Conservation (phyloP, 2,888 invertebrate species). For the Heteropelma amictum region DNA sequence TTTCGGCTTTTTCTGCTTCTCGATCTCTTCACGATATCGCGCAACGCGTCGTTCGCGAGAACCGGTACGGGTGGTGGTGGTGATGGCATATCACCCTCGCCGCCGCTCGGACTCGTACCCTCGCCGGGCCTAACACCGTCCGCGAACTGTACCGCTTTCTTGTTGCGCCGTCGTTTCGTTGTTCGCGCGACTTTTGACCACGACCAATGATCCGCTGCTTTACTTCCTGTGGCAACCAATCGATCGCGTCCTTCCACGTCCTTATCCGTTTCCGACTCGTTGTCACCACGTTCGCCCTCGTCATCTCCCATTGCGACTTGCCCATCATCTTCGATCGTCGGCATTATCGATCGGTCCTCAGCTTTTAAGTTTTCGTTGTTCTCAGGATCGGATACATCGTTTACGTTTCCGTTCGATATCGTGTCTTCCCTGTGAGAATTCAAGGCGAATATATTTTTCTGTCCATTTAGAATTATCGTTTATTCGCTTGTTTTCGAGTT, state of each 20-base stretch:
- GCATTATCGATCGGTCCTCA: conserved; percentile 20
- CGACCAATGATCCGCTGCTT: conserved; percentile 38
- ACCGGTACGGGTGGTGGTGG: conserved; percentile 79
- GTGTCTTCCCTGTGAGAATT: conserved; percentile 62
- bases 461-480: conserved; percentile 1
- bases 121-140: conserved; percentile 82
- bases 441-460: not conserved
- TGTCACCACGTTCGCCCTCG: conserved; percentile 62
- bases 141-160: conserved; percentile 81
- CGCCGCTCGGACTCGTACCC: conserved; percentile 81
- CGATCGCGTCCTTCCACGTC: conserved; percentile 39
- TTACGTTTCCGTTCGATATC: conserved; percentile 69
- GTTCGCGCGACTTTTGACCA: conserved; percentile 44
- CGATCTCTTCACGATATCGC: conserved; percentile 65
- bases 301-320: conserved; percentile 52
- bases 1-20: conserved; percentile 77
- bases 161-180: conserved; percentile 47
- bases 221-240: conserved; percentile 1
- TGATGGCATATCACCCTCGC: conserved; percentile 81
- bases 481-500: no score
- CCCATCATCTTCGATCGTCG: conserved; percentile 48
- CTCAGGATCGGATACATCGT: conserved; percentile 55
- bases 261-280: conserved; percentile 48
- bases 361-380: conserved; percentile 47
- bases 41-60: conserved; percentile 62